Evolutionary conservation across 2,113 vertebrate genomes (phyloP).

Genomic region (human (Homo sapiens)): GRCh38 chr1:120331001-120331500

Average conservation of each 20-base stretch:
- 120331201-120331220: neutral
- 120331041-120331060: neutral
- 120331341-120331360: constrained; percentile 36
- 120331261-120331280: constrained; percentile 34
- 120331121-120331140: neutral
- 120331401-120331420: neutral
- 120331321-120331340: constrained; percentile 20
- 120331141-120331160: neutral
- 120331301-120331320: neutral
- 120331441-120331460: constrained; percentile 60
- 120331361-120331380: neutral
- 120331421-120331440: constrained; percentile 17
- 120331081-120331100: neutral
- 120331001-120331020: neutral
- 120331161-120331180: neutral
- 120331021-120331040: neutral
- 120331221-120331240: neutral
- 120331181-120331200: neutral
- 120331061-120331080: neutral
- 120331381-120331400: neutral
- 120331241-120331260: constrained; percentile 10
- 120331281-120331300: constrained; percentile 38
- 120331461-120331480: constrained; percentile 40
- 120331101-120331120: neutral
- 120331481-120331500: constrained; percentile 43